These are phyloP conservation scores for Sarcophaga variegata DNA, from an alignment of 2,888 invertebrate genomes.

Conservation along the genomic window DNA sequence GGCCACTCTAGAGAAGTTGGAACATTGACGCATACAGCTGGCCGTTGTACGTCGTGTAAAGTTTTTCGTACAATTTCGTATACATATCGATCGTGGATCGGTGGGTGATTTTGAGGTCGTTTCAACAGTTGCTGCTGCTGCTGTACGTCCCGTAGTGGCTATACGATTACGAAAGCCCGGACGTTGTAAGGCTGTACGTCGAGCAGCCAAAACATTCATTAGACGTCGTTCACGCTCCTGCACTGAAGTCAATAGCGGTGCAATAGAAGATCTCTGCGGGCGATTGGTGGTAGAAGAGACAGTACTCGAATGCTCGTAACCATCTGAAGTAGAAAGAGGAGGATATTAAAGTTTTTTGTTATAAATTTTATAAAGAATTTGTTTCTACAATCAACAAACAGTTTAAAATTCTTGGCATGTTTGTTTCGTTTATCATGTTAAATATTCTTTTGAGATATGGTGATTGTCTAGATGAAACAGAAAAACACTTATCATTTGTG, in stretches of 20 bases:
- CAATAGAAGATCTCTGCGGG: conserved; percentile 73
- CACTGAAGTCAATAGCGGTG: conserved; percentile 77
- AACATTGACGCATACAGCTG: conserved; percentile 81
- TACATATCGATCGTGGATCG: conserved; percentile 79
- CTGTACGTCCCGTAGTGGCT: conserved; percentile 77
- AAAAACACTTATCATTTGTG: background rate
- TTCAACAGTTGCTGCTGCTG: conserved; percentile 75
- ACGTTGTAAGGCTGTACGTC: conserved; percentile 84
- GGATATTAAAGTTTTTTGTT: background rate
- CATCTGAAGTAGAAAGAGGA: conserved; percentile 72
- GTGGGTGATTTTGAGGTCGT: conserved; percentile 79
- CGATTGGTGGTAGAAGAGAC: conserved; percentile 76
- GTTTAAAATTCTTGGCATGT: too few relatives aligned
- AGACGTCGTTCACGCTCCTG: conserved; percentile 84
- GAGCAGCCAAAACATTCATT: conserved; percentile 84
- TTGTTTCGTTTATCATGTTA: background rate
- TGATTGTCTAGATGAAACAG: too few relatives aligned
- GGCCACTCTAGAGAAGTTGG: conserved; percentile 76
- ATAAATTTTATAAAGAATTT: background rate
- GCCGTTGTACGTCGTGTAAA: conserved; percentile 81
- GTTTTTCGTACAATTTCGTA: conserved; percentile 81
- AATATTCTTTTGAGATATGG: background rate
- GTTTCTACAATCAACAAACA: background rate
- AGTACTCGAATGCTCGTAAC: conserved; percentile 69
- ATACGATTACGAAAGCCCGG: conserved; percentile 83